A percentile compares a stretch with the other conserved stretches of the same genome.
Conservation (phyloP, 1,140 invertebrate species). For the Calephelis nemesis region DNA sequence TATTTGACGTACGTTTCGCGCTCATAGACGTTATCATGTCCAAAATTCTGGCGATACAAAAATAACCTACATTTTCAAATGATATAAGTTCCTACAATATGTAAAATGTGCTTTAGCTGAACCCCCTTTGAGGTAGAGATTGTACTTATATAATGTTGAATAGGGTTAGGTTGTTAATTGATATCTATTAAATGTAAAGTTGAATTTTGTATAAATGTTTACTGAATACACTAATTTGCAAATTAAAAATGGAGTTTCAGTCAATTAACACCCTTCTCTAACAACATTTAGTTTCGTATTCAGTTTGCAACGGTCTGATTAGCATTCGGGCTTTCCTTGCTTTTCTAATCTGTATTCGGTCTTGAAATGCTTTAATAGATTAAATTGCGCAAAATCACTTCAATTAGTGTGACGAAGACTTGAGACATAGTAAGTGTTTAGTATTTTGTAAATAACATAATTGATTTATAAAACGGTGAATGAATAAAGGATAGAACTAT, state of each 20-base stretch:
- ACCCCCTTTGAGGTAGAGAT: constrained; percentile 55
- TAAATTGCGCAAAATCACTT: not conserved
- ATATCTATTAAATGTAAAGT: constrained; percentile 71
- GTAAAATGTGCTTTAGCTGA: constrained; percentile 64
- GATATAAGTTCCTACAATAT: not conserved
- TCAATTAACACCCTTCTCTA: constrained; percentile 78
- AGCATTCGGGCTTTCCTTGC: not conserved
- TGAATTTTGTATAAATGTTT: constrained; percentile 73
- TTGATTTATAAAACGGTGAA: not conserved
- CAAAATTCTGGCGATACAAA: not conserved
- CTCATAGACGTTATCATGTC: constrained; percentile 5
- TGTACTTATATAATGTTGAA: constrained; percentile 54
- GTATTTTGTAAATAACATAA: not conserved
- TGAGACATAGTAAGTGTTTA: constrained; percentile 3
- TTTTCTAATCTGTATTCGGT: constrained; percentile 19
- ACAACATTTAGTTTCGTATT: constrained; percentile 41
- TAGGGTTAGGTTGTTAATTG: constrained; percentile 78
- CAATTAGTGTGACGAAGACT: not conserved
- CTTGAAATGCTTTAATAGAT: constrained; percentile 3
- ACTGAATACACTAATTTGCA: constrained; percentile 73
- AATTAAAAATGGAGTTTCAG: constrained; percentile 75
- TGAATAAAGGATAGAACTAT: too few relatives aligned
- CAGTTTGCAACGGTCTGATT: constrained; percentile 9
- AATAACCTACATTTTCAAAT: not conserved
- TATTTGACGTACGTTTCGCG: too few relatives aligned